Base-by-base conservation (phyloP, 2,888 invertebrate genomes). In the Dermolepida albohirtum region DNA sequence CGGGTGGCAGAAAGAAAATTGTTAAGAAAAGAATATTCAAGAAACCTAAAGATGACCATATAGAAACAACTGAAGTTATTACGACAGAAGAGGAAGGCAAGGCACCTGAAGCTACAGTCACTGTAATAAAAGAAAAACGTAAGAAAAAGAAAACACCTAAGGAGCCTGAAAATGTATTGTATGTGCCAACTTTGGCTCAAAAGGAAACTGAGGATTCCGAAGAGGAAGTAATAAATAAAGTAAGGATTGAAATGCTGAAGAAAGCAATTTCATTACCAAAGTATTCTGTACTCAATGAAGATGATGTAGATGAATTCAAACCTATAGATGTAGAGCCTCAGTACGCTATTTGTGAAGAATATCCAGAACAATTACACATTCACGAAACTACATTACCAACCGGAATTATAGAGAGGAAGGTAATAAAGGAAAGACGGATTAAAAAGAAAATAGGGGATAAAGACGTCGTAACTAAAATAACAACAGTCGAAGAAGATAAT, bases 401-500 rank as follows among this genome's bases (percentile, higher is more conserved):
- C 34, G 75, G 75, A 14, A 55, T 65, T 29, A 77, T 39, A 59
- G 72, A 72, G 57, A 80, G 75, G 59, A 71, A 44, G 74, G 72
- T 73, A 50, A 71, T 29, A 73, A 69, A 78, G 5, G 76, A 74
- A 67, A 80, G 82, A 7, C 74, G 79, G 0, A 82, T 84, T 16
- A 84, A 74, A 54, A 78, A 77, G 70, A 76, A 75, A 66, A 71
- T 76, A 34, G 81, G 79, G 2, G 78, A 78, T 0, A 78, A 78
- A 69, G 71, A 80, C 49, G 79, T 82, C 70, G 78, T 77, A 17
- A 81, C 78, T 4, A 80, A 81, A 75, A 80, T 81, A 67, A 73
- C 77, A 5, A 71, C 77, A 72, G 65, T 81, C 5, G 74, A 77
- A 70, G 75, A 77, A 70, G 74, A 72, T 8, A 71, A 74, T 47